phyloP scores from a whole-genome alignment of 2,888 invertebrate species.

The Morpho achilles region DNA sequence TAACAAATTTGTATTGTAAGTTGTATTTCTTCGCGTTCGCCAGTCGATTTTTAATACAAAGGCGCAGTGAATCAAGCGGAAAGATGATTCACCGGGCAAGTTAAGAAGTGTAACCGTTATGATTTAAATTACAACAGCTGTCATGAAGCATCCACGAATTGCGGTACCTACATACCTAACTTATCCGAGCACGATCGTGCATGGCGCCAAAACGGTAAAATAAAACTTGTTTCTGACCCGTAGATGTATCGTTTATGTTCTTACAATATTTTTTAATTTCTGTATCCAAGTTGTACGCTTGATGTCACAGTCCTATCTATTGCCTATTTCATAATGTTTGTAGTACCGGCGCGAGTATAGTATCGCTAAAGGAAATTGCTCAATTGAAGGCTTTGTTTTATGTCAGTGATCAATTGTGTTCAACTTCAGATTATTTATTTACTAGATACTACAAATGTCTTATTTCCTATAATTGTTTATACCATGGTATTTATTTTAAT shows the following conservation, averaged over 20 bases:
- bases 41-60: constrained; percentile 13
- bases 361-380: too few relatives aligned
- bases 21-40: constrained; percentile 12
- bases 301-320: not conserved
- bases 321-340: too few relatives aligned
- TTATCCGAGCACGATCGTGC: constrained; percentile 33
- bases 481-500: too few relatives aligned
- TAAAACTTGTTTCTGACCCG: constrained; percentile 26
- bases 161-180: constrained; percentile 61
- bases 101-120: constrained; percentile 69
- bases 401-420: too few relatives aligned
- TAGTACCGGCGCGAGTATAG: too few relatives aligned
- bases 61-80: constrained; percentile 62
- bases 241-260: not conserved
- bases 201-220: constrained; percentile 37
- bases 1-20: constrained; percentile 20
- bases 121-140: constrained; percentile 70
- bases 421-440: too few relatives aligned
- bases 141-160: constrained; percentile 56
- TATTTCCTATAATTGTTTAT: too few relatives aligned
- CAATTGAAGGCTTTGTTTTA: too few relatives aligned
- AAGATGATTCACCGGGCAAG: constrained; percentile 67
- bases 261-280: too few relatives aligned
- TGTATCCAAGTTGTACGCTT: not conserved
- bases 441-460: too few relatives aligned